Evolutionary conservation across 2,113 vertebrate species (phyloP), one percentile per base, ranked within the genome.

Genomic region (Ellobius talpinus): DNA sequence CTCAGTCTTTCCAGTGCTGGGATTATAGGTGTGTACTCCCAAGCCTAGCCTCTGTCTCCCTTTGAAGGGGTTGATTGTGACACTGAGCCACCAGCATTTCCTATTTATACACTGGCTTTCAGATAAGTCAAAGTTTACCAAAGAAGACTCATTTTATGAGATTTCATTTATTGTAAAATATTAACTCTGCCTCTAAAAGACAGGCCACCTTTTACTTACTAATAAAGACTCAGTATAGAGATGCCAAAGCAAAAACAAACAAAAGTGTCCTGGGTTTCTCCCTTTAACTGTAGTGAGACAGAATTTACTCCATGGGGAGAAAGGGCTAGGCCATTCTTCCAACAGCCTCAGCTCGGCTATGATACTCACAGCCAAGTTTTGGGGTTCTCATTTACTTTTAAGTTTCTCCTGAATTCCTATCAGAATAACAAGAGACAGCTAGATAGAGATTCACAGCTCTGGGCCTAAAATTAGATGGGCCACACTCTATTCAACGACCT

Each of bases 291-390:
- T 81, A 81, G 85, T 97, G 97, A 97, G 98, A 96, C 88, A 90
- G 95, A 95, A 95, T 96, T 97, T 97, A 97, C 97, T 97, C 92
- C 95, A 95, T 90, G 92, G 72, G 92, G 92, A 82, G 77, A 86
- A 98, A 97, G 98, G 94, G 95, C 91, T 97, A 98, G 96, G 36
- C 76, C 97, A 96, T 97, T 93, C 95, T 94, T 91, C 86, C 50
- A 96, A 95, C 94, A 89, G 96, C 94, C 96, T 90, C 82, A 84
- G 97, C 96, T 96, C 96, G 94, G 96, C 96, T 97, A 74, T 66
- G 95, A 97, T 98, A 97, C 36, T 97, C 96, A 86, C 13, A 0
- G 93, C 97, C 97, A 97, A 97, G 68, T 93, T 97, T 97, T 94
- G 97, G 94, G 96, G 96, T 97, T 98, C 93, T 95, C 91, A 85